Conservation (phyloP, 2,797 vertebrate species). For the Gymnopithys bicolor region DNA sequence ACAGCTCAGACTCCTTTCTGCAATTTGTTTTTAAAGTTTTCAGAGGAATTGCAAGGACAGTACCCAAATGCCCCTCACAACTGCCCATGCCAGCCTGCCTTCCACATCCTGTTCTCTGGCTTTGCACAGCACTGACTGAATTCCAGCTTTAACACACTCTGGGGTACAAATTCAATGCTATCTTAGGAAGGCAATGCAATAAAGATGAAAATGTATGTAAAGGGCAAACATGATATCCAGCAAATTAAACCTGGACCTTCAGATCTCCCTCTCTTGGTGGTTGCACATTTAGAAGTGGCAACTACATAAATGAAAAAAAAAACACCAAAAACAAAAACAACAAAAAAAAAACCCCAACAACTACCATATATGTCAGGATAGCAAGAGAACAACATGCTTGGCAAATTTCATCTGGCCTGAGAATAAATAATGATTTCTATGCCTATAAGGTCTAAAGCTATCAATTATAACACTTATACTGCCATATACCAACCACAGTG, state of each 20-base stretch:
- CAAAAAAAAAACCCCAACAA: too few relatives aligned
- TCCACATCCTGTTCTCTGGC: not conserved
- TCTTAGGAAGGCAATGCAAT: not conserved
- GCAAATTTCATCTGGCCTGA: not conserved
- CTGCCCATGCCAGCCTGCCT: not conserved
- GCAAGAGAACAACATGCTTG: not conserved
- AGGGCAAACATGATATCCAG: not conserved
- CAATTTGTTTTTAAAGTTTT: not conserved
- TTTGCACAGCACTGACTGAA: fast-evolving
- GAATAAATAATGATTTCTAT: not conserved
- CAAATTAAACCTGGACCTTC: not conserved
- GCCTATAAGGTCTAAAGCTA: not conserved
- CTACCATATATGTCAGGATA: not conserved
- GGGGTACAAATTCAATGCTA: not conserved
- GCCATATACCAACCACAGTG: not conserved
- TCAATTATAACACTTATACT: not conserved
- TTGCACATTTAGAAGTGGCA: not conserved
- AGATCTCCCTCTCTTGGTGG: not conserved
- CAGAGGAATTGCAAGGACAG: not conserved
- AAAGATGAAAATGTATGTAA: not conserved
- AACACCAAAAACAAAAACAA: not conserved
- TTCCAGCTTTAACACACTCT: not conserved
- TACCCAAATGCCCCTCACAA: not conserved
- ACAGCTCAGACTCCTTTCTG: not conserved
- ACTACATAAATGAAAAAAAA: not conserved